Evolutionary conservation across 2,797 vertebrate species (phyloP).

Genomic region (Sarcophilus harrisii): DNA sequence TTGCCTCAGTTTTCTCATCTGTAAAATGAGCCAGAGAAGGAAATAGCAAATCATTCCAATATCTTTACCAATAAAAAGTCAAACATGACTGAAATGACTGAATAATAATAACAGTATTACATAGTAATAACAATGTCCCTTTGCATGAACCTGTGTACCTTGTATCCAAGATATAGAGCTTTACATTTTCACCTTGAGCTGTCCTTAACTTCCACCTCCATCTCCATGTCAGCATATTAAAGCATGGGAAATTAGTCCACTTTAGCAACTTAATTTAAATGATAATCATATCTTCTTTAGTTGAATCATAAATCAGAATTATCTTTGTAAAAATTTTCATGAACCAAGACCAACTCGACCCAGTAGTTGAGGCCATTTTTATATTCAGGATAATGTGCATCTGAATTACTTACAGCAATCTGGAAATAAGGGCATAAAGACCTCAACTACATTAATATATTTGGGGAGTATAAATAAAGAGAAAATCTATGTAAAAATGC

Average conservation of each 20-base stretch:
- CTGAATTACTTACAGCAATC: conserved; percentile 33
- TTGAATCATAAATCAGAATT: background rate
- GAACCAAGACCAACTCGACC: background rate
- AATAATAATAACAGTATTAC: background rate
- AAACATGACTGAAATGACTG: background rate
- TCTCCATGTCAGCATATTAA: background rate
- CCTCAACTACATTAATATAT: conserved; percentile 8
- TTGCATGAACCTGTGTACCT: background rate
- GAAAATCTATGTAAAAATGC: conserved; percentile 44
- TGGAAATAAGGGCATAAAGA: conserved; percentile 40
- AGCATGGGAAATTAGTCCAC: background rate
- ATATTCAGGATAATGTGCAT: conserved; percentile 23
- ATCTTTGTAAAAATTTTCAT: conserved; percentile 27
- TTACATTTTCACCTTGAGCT: background rate
- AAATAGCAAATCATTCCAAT: background rate
- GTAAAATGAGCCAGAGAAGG: background rate
- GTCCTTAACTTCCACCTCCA: background rate
- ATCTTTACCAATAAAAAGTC: background rate
- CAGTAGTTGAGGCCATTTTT: conserved; percentile 23
- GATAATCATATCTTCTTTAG: background rate
- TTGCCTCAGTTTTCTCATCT: background rate
- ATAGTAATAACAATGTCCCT: too few relatives aligned
- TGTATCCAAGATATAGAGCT: background rate
- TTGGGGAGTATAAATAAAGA: conserved; percentile 48
- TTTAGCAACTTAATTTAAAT: background rate